These are phyloP conservation scores for Dendrocincla tyrannina DNA, from an alignment of 2,797 vertebrate genomes.

Conservation along the genomic window DNA sequence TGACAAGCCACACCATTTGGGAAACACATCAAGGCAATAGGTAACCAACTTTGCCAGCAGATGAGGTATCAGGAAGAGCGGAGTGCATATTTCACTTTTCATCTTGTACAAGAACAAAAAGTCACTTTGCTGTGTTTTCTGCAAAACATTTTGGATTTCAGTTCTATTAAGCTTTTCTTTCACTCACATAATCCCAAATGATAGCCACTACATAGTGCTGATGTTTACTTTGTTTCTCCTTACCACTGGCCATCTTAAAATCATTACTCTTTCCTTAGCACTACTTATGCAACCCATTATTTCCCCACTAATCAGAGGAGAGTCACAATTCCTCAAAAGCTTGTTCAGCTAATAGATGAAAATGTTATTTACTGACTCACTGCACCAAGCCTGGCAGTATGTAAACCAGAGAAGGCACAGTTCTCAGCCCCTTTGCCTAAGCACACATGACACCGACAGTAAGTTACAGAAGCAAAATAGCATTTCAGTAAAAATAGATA, in stretches of 20 bases:
- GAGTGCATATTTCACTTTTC: neutral
- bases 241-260: neutral
- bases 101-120: neutral
- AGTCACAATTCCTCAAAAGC: neutral
- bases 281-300: neutral
- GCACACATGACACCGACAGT: fast-evolving
- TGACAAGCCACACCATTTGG: neutral
- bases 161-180: neutral
- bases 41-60: neutral
- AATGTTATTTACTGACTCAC: neutral
- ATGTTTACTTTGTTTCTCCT: neutral
- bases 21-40: neutral
- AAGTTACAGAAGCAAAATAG: neutral
- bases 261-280: neutral
- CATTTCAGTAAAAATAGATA: neutral
- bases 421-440: neutral
- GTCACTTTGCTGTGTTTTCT: neutral
- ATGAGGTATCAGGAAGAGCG: neutral
- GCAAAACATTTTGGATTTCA: neutral
- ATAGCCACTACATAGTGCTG: neutral
- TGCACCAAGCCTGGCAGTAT: neutral
- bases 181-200: neutral
- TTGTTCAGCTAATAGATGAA: neutral
- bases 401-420: neutral
- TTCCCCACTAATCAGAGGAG: neutral